A percentile compares a stretch with the other conserved stretches of the same genome.
These are phyloP conservation scores for Eremobia ochroleuca DNA, from an alignment of 2,888 invertebrate genomes.

Conservation along the genomic window DNA sequence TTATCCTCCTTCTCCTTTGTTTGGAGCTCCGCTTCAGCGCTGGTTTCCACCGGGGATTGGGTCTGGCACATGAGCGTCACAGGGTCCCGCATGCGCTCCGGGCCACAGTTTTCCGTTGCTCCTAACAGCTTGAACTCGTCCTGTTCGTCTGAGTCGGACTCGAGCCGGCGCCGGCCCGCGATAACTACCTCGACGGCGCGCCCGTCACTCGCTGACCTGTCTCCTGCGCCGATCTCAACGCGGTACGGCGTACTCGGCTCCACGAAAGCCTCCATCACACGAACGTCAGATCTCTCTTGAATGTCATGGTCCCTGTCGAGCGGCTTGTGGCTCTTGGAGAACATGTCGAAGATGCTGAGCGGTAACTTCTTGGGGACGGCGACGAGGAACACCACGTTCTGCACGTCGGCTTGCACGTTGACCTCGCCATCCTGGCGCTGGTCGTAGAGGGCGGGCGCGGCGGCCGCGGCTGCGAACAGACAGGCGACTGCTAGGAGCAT, in stretches of 20 bases:
- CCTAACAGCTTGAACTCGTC: constrained; percentile 92
- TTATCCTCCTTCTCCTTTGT: constrained; percentile 46
- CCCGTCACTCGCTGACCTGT: constrained; percentile 76
- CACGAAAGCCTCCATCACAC: constrained; percentile 89
- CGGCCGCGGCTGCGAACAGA: constrained; percentile 76
- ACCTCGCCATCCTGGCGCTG: constrained; percentile 95
- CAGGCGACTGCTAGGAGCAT: constrained; percentile 80
- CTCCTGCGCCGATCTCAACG: constrained; percentile 91
- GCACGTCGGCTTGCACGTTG: constrained; percentile 94
- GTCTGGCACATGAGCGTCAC: constrained; percentile 91
- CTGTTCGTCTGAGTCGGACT: constrained; percentile 73
- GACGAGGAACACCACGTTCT: constrained; percentile 94
- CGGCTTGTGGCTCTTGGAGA: constrained; percentile 70
- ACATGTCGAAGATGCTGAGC: constrained; percentile 68
- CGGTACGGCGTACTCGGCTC: constrained; percentile 93
- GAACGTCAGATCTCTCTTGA: constrained; percentile 87
- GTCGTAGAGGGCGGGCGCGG: constrained; percentile 87
- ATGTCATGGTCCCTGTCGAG: constrained; percentile 68
- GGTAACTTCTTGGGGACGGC: constrained; percentile 87
- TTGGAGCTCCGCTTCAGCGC: constrained; percentile 21
- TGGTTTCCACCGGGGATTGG: constrained; percentile 33
- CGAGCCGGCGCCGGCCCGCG: constrained; percentile 78
- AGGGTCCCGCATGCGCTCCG: constrained; percentile 93
- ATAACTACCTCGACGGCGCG: constrained; percentile 84
- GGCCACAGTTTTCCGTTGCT: constrained; percentile 94